Evolutionary conservation across 2,888 invertebrate genomes (phyloP).

Genomic region (Globia sparganii): DNA sequence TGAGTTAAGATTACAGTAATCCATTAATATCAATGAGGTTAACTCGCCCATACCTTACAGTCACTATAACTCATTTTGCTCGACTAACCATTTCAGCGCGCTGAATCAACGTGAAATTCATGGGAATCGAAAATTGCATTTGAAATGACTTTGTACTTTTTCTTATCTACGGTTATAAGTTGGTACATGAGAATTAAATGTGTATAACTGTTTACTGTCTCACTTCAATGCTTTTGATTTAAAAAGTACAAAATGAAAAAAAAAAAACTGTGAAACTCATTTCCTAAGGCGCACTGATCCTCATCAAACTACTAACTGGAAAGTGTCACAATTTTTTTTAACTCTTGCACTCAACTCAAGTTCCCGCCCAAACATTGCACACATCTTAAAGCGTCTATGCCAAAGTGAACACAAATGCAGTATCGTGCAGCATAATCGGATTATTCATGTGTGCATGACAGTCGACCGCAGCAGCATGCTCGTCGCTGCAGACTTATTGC

Average conservation of each 20-base stretch:
- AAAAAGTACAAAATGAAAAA: neutral
- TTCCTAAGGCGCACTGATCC: neutral
- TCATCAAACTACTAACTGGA: neutral
- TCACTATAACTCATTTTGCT: constrained; percentile 48
- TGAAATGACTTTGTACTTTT: constrained; percentile 10
- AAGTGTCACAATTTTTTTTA: neutral
- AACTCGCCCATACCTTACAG: constrained; percentile 41
- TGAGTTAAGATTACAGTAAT: constrained; percentile 58
- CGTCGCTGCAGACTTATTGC: constrained; percentile 62
- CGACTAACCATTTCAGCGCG: constrained; percentile 43
- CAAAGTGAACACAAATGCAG: constrained; percentile 19
- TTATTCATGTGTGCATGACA: constrained; percentile 49
- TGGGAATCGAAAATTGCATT: constrained; percentile 47
- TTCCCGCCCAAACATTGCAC: neutral
- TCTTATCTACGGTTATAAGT: neutral
- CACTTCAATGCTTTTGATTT: neutral
- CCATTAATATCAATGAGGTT: constrained; percentile 59
- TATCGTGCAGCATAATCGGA: constrained; percentile 38
- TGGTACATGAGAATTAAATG: neutral
- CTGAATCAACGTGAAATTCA: constrained; percentile 42
- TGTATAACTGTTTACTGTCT: neutral
- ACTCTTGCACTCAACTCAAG: neutral
- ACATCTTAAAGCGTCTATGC: constrained; percentile 3
- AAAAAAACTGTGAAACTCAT: neutral
- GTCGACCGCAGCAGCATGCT: constrained; percentile 47